Percentiles rank a stretch among this genome's conserved stretches.
These are phyloP conservation scores for Carposina sasakii DNA, from an alignment of 1,140 invertebrate genomes.

Conservation along the genomic window DNA sequence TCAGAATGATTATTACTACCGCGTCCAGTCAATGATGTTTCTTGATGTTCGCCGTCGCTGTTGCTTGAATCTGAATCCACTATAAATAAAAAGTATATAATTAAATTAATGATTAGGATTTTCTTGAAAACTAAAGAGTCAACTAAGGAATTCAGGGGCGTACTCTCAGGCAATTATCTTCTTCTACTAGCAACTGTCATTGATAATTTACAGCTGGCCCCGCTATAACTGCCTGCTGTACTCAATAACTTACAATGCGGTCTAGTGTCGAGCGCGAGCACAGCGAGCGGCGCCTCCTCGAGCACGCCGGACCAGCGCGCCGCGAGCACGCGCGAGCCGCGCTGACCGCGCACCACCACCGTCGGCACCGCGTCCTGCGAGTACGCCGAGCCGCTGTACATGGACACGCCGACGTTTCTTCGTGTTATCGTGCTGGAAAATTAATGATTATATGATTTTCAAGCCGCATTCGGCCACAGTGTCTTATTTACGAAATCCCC, in stretches of 20 bases:
- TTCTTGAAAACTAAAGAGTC: no score
- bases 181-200: no score
- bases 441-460: no score
- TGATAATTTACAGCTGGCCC: no score
- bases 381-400: slow-evolving; percentile 54
- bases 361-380: slow-evolving; percentile 46
- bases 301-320: slow-evolving; percentile 62
- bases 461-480: no score
- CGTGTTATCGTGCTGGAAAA: slow-evolving; percentile 44
- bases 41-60: slow-evolving; percentile 47
- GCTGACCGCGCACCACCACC: slow-evolving; percentile 53
- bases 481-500: no score
- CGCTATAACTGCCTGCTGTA: no score
- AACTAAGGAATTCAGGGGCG: no score
- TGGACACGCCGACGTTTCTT: slow-evolving; percentile 57
- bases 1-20: no score
- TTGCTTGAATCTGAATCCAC: slow-evolving; percentile 45
- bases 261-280: slow-evolving; percentile 54
- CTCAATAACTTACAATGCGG: slow-evolving; percentile 43
- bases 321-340: slow-evolving; percentile 53
- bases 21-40: slow-evolving; percentile 45
- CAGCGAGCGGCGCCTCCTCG: slow-evolving; percentile 53
- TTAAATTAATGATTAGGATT: no score
- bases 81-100: no score
- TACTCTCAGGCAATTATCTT: no score